Conservation (phyloP, 2,797 vertebrate genomes). For the Varecia variegata region DNA sequence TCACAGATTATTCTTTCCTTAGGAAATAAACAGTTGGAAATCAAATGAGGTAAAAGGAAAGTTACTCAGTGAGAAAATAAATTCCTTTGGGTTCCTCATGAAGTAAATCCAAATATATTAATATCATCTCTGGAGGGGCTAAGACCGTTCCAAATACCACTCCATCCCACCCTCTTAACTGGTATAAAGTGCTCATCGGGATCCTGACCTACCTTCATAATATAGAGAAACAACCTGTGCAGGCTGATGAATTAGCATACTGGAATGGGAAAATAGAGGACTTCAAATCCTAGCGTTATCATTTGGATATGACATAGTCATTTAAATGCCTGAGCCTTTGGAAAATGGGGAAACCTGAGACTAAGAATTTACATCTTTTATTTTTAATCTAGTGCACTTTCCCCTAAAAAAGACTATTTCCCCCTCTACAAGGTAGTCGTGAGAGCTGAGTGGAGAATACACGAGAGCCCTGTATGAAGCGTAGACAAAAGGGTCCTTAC, state of each 20-base stretch:
- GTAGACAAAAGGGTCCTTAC: neutral
- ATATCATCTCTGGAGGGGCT: neutral
- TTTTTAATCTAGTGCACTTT: neutral
- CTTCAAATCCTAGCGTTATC: neutral
- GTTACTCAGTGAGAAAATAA: constrained; percentile 48
- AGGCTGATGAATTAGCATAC: neutral
- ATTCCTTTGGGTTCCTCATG: neutral
- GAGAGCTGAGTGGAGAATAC: neutral
- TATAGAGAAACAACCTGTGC: neutral
- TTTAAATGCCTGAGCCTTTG: neutral
- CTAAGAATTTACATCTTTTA: neutral
- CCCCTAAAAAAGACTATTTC: neutral
- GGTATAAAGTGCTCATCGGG: neutral
- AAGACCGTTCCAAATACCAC: neutral
- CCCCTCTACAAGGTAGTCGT: neutral
- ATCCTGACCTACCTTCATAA: neutral
- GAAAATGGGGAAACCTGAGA: neutral
- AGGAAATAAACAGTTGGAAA: constrained; percentile 69
- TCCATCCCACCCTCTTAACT: neutral
- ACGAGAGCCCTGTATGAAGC: neutral
- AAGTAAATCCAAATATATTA: neutral
- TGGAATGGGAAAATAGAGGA: neutral
- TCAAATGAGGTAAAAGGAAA: constrained; percentile 65
- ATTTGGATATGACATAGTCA: neutral
- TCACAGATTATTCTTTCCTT: constrained; percentile 61